These are phyloP conservation scores for Heliconius charithonia DNA, from an alignment of 2,888 invertebrate species.

Conservation along the genomic window DNA sequence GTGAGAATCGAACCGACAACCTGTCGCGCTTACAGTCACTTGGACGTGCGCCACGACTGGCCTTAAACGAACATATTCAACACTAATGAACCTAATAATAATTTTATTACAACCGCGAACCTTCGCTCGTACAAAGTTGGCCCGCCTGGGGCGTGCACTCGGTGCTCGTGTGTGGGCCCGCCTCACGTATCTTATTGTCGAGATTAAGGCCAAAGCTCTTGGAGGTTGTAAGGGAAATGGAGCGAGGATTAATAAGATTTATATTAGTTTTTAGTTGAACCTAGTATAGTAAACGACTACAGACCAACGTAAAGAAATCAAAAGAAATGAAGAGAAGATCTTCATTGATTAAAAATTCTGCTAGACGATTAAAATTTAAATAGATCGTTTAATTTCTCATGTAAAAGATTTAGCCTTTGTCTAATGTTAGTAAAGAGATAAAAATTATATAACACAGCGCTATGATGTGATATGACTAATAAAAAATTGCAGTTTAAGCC, in stretches of 20 bases:
- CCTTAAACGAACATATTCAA: not conserved
- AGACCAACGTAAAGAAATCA: not conserved
- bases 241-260: slow-evolving; percentile 26
- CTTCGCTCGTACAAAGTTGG: not conserved
- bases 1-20: too few species aligned
- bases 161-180: not conserved
- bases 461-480: not conserved
- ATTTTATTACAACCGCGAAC: slow-evolving; percentile 1
- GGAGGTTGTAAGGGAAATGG: slow-evolving; percentile 30
- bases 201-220: slow-evolving; percentile 40
- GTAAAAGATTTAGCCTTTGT: not conserved
- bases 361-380: not conserved
- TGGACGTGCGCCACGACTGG: too few species aligned
- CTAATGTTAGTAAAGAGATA: not conserved
- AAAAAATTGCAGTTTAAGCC: too few species aligned
- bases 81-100: not conserved
- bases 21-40: too few species aligned
- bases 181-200: slow-evolving; percentile 28
- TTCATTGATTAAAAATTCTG: not conserved
- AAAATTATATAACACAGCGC: slow-evolving; percentile 13
- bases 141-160: slow-evolving; percentile 24
- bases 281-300: not conserved
- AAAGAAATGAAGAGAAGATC: not conserved
- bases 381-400: not conserved
- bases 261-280: slow-evolving; percentile 1